A percentile compares a stretch with the other conserved stretches of the same genome.
These are phyloP conservation scores for Himalopsyche phryganea DNA, from an alignment of 1,140 invertebrate species.

Conservation along the genomic window DNA sequence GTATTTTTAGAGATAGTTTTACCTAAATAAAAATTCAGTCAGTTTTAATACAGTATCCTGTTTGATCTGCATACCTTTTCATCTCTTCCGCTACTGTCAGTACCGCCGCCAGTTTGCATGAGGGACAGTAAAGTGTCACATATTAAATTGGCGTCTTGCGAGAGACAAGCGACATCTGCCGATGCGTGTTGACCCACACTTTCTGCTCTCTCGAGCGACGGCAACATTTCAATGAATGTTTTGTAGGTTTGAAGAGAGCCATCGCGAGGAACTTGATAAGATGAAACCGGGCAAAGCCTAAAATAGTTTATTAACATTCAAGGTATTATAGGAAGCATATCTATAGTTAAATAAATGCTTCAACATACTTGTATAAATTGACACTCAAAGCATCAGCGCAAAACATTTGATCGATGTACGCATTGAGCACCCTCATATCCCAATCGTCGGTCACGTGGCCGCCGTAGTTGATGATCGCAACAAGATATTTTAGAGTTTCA, in stretches of 20 bases:
- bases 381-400: constrained; percentile 65
- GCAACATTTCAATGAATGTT: constrained; percentile 73
- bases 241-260: constrained; percentile 75
- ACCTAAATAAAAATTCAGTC: background rate
- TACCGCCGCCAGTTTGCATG: constrained; percentile 62
- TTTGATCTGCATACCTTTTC: constrained; percentile 56
- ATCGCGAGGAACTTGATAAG: constrained; percentile 79
- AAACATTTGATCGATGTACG: constrained; percentile 80
- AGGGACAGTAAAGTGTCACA: constrained; percentile 80
- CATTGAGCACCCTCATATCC: constrained; percentile 77
- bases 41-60: background rate
- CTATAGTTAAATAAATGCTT: background rate
- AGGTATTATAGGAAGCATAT: too few species aligned
- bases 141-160: constrained; percentile 66
- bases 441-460: constrained; percentile 94
- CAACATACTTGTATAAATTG: too few species aligned
- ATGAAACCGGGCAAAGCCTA: constrained; percentile 62
- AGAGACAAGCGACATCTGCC: constrained; percentile 80
- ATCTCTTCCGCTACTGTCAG: constrained; percentile 60
- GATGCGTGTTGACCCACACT: constrained; percentile 88
- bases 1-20: too few species aligned
- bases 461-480: constrained; percentile 91
- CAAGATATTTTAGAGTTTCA: constrained; percentile 86
- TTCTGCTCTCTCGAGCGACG: constrained; percentile 74
- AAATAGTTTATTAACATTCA: too few species aligned